Percentiles rank a stretch among this genome's conserved stretches.
Evolutionary conservation across 2,113 vertebrate species (phyloP).

Genomic region (Nothobranchius kuhntae): DNA sequence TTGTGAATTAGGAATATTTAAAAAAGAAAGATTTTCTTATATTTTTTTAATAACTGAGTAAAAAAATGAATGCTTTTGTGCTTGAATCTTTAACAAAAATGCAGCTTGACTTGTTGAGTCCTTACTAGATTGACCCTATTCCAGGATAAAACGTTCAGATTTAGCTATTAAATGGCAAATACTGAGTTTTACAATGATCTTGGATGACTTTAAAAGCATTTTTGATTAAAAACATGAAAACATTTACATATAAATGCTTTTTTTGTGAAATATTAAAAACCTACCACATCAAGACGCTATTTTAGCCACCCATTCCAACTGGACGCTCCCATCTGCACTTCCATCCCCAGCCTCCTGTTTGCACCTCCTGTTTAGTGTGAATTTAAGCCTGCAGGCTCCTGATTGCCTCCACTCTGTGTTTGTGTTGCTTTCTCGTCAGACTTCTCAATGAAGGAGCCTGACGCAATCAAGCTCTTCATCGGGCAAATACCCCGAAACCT

Average conservation of each 20-base stretch:
- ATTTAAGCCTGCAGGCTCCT: constrained; percentile 66
- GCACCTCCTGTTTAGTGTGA: constrained; percentile 76
- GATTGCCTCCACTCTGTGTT: constrained; percentile 44
- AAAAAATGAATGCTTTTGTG: neutral
- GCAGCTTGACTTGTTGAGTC: too few species aligned
- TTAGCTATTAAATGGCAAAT: too few species aligned
- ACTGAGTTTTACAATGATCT: too few species aligned
- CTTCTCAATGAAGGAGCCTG: constrained; percentile 99
- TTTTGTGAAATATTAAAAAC: neutral
- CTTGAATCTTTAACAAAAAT: too few species aligned
- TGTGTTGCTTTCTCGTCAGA: constrained; percentile 61
- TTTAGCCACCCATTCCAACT: constrained; percentile 37
- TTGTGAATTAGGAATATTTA: too few species aligned
- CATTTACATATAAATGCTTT: too few species aligned
- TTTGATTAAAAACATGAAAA: too few species aligned
- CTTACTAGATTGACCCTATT: too few species aligned
- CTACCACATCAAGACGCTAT: constrained; percentile 5
- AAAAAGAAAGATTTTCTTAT: too few species aligned
- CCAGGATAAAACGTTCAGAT: neutral
- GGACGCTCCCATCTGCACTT: constrained; percentile 66
- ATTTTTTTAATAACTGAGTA: neutral
- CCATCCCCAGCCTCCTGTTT: constrained; percentile 67
- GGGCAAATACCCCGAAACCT: constrained; percentile 99
- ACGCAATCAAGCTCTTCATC: constrained; percentile 99
- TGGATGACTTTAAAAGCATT: too few species aligned